phyloP scores from a whole-genome alignment of 2,797 vertebrate genomes.

The Cheirogaleus major region DNA sequence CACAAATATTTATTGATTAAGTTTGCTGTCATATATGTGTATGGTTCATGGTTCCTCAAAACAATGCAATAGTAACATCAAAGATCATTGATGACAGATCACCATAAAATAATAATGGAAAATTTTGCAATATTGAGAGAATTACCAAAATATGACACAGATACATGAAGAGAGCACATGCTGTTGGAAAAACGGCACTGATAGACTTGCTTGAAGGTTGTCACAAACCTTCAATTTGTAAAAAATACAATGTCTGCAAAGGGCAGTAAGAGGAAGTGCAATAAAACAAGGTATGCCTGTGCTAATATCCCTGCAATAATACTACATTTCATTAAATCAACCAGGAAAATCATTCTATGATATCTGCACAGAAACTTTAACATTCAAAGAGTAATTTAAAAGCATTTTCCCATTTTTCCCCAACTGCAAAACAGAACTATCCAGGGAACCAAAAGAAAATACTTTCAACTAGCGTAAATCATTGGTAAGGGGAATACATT shows the following conservation, averaged over 20 bases:
- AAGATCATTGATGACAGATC: not conserved
- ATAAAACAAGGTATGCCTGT: not conserved
- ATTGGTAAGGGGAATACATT: conserved; percentile 52
- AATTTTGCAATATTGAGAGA: not conserved
- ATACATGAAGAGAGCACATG: not conserved
- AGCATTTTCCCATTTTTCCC: conserved; percentile 34
- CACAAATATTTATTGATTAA: not conserved
- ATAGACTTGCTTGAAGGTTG: not conserved
- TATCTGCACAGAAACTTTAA: not conserved
- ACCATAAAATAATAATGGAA: not conserved
- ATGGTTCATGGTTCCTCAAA: not conserved
- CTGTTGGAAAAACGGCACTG: not conserved
- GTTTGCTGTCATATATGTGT: not conserved
- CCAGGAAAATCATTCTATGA: conserved; percentile 40
- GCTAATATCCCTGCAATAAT: not conserved
- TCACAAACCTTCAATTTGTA: not conserved
- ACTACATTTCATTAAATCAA: conserved; percentile 65
- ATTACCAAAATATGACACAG: not conserved
- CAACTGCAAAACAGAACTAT: not conserved
- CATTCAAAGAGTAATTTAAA: conserved; percentile 23
- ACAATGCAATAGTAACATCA: not conserved
- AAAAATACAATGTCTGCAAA: not conserved
- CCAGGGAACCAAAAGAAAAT: conserved; percentile 56
- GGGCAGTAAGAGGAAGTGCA: not conserved
- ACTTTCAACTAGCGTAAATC: conserved; percentile 31